Percentiles rank a stretch among this genome's conserved stretches.
Evolutionary conservation across 1,140 invertebrate genomes (phyloP).

Genomic region (Meloidogyne exigua): DNA sequence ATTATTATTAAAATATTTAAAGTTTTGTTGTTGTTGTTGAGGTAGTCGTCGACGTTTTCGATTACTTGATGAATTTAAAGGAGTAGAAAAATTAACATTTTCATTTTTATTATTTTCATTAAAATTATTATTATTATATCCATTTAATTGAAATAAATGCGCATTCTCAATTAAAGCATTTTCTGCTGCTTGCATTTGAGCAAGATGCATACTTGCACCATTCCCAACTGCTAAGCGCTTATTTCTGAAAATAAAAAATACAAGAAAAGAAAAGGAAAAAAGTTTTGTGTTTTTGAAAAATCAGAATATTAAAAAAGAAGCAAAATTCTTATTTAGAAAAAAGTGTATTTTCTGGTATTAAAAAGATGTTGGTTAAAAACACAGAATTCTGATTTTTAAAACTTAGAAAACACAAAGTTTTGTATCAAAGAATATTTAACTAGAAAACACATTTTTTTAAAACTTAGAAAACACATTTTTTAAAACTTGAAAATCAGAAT

Average conservation of each 20-base stretch:
- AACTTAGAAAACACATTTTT: too few species aligned
- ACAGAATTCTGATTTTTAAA: background rate
- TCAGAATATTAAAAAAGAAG: too few species aligned
- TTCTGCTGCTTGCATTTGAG: conserved; percentile 52
- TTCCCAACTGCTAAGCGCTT: conserved; percentile 43
- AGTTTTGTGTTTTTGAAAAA: background rate
- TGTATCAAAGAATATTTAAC: background rate
- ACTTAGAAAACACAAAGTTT: background rate
- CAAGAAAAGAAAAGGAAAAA: conserved; percentile 2
- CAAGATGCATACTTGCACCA: conserved; percentile 45
- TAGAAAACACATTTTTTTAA: too few species aligned
- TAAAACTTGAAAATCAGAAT: background rate
- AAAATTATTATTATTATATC: background rate
- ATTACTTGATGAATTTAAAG: background rate
- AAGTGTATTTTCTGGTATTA: too few species aligned
- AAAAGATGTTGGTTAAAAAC: too few species aligned
- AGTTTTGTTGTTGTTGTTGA: background rate
- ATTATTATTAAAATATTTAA: background rate
- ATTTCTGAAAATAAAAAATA: conserved; percentile 35
- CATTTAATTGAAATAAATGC: conserved; percentile 31
- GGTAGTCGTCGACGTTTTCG: background rate
- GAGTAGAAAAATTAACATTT: background rate
- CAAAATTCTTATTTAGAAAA: too few species aligned
- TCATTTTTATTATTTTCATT: background rate
- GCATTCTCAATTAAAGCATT: conserved; percentile 46